Evolutionary conservation across 2,797 vertebrate genomes (phyloP).

Genomic region (Sebastes kiyomatsui): DNA sequence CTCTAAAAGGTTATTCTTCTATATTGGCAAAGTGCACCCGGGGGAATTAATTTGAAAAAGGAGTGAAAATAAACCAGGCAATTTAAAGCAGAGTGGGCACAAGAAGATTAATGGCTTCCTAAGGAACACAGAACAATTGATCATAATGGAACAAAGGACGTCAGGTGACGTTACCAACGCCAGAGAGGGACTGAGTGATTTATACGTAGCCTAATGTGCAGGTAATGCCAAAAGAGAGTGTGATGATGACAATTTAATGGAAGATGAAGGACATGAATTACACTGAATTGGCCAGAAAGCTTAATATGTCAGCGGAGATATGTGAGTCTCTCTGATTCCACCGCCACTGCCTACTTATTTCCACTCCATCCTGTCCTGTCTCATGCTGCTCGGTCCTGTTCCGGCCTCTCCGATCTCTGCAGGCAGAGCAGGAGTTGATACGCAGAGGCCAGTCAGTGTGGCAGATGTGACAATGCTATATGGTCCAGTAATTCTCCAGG

Average conservation of each 20-base stretch:
- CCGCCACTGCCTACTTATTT: slow-evolving; percentile 20
- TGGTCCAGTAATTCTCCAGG: slow-evolving; percentile 54
- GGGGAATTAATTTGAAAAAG: slow-evolving; percentile 65
- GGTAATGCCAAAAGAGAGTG: slow-evolving; percentile 34
- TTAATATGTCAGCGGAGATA: slow-evolving; percentile 16
- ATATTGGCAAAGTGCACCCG: slow-evolving; percentile 43
- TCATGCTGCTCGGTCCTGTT: slow-evolving; percentile 18
- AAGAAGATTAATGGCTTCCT: slow-evolving; percentile 71
- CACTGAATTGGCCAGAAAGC: slow-evolving; percentile 9
- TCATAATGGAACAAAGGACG: slow-evolving; percentile 59
- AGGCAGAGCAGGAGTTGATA: slow-evolving; percentile 51
- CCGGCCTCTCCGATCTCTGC: slow-evolving; percentile 25
- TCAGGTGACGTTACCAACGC: slow-evolving; percentile 33
- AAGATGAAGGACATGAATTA: slow-evolving; percentile 34
- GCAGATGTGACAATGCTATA: slow-evolving; percentile 58
- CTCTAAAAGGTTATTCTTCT: slow-evolving; percentile 55
- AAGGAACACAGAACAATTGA: slow-evolving; percentile 64
- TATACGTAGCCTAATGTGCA: slow-evolving; percentile 23
- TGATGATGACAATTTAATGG: slow-evolving; percentile 31
- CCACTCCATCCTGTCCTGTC: slow-evolving; percentile 11
- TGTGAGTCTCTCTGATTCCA: slow-evolving; percentile 18
- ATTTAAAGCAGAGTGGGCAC: slow-evolving; percentile 53
- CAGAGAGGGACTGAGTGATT: slow-evolving; percentile 34
- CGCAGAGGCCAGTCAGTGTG: slow-evolving; percentile 37
- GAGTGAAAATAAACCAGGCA: slow-evolving; percentile 57